Conservation (phyloP, 2,888 invertebrate species). For the Magallana nippona region DNA sequence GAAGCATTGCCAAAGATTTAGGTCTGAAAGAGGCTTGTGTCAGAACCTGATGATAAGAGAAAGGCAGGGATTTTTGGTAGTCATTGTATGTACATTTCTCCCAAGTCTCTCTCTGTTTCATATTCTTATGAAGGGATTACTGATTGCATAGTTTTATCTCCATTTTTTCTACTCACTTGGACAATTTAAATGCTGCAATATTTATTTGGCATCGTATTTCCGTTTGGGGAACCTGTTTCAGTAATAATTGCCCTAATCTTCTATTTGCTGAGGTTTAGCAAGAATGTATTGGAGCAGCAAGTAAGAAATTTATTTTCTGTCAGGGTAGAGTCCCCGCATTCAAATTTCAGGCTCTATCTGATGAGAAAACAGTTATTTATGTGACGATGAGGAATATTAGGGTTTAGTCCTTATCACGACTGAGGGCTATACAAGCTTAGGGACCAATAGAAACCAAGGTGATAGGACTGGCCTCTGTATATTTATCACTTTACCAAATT, state of each 20-base stretch:
- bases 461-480: constrained; percentile 45
- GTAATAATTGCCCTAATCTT: constrained; percentile 27
- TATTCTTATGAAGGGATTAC: constrained; percentile 26
- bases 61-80: background rate
- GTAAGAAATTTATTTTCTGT: constrained; percentile 41
- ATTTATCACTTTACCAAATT: constrained; percentile 52
- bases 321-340: constrained; percentile 34
- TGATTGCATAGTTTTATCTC: constrained; percentile 19
- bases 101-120: constrained; percentile 1
- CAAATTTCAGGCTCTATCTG: constrained; percentile 44
- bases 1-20: background rate
- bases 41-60: background rate
- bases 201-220: constrained; percentile 19
- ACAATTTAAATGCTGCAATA: constrained; percentile 30
- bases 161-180: constrained; percentile 13
- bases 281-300: constrained; percentile 23
- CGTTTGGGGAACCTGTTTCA: constrained; percentile 12
- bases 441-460: constrained; percentile 47
- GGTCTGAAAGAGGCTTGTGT: background rate
- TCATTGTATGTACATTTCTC: constrained; percentile 21
- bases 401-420: constrained; percentile 48
- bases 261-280: constrained; percentile 28
- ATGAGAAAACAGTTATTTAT: constrained; percentile 53
- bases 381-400: constrained; percentile 41
- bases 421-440: constrained; percentile 52